Base-by-base conservation (phyloP, 1,140 invertebrate species). In the Homalodisca vitripennis region DNA sequence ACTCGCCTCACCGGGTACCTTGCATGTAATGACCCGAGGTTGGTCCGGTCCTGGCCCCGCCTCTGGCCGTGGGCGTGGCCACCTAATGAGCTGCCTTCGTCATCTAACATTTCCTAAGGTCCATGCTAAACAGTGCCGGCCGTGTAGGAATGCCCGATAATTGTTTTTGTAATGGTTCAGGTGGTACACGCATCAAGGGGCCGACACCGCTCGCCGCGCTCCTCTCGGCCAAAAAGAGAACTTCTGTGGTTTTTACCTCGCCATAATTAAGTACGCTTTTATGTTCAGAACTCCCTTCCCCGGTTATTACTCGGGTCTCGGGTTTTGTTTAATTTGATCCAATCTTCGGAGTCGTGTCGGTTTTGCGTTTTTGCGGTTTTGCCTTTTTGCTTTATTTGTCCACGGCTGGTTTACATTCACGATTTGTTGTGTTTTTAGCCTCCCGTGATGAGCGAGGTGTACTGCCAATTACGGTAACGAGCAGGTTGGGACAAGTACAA, bases 51-150 rank as follows among this genome's bases (percentile, higher is more conserved):
- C 3, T 6, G 3, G n/a, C 48, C n/a, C 48, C 48, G 48, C 48
- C 48, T 51, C 48, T 22, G 3, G n/a, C n/a, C 34, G 2, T 22
- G 48, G 55, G 55, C 55, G 55, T 22, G 29, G 55, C 24, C 55
- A 27, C 26, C 55, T 60, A 60, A 60, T 27, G 55, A 60, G 24
- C 14, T 60, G 13, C 26, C 55, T 60, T 60, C 55, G 29, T 60
- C 55, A 60, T 60, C 55, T 60, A 60, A 60, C 55, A 60, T 60
- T 60, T 60, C 55, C 55, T 60, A 27, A 60, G 55, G 27, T 30
- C 55, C 55, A 60, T 60, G 55, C 55, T 60, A 60, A 53, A 60
- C 55, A 60, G 55, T 60, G 24, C 14, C 48, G 6, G 48, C 48
- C 48, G 48, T 60, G 55, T 60, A 3, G 55, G 55, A 60, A 60